These are phyloP conservation scores for Caenorhabditis panamensis DNA, from an alignment of 2,888 invertebrate genomes.

Conservation along the genomic window DNA sequence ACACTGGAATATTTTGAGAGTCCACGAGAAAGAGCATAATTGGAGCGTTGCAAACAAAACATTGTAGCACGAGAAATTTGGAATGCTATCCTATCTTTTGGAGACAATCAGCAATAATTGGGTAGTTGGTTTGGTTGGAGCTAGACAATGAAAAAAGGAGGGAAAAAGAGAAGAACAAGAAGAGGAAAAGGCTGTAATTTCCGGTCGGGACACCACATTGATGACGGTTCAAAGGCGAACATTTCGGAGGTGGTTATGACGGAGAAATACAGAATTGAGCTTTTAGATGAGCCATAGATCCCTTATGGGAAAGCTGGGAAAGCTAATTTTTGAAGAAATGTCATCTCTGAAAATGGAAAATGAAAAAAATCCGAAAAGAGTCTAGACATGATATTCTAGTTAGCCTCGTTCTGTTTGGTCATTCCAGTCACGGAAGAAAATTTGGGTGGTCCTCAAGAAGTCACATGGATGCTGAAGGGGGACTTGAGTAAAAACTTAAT, in stretches of 20 bases:
- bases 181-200: conserved; percentile 21
- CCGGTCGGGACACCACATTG: conserved; percentile 9
- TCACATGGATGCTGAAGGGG: no score
- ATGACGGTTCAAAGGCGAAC: neutral
- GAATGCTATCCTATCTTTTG: conserved; percentile 15
- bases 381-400: conserved; percentile 23
- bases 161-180: conserved; percentile 5
- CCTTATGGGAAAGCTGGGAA: no score
- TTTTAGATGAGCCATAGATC: no score
- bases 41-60: neutral
- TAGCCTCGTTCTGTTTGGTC: conserved; percentile 1
- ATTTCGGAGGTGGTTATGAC: neutral
- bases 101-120: conserved; percentile 13
- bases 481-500: no score
- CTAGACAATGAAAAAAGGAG: neutral
- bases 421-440: no score
- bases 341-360: neutral
- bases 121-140: neutral
- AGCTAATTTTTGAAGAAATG: neutral
- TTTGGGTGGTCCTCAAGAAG: no score
- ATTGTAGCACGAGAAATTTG: neutral
- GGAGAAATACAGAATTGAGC: no score
- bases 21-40: no score
- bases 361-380: no score
- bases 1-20: neutral